Base-by-base conservation (phyloP, 37 sponge, comb jelly and placozoan species). In the Beroe forskalii region DNA sequence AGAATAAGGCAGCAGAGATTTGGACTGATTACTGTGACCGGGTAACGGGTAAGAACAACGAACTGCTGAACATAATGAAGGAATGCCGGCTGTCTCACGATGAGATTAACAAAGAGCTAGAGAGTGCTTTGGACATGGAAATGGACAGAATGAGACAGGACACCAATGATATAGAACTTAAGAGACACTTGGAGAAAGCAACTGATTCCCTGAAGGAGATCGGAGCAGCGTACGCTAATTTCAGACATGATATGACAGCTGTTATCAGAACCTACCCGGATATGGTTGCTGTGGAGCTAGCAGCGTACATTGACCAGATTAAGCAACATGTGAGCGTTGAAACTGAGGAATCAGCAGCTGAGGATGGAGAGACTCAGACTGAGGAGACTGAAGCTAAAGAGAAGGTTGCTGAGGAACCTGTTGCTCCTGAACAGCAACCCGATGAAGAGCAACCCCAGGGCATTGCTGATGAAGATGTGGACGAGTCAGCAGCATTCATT, bases 121-220 rank as follows among this genome's bases (percentile, higher is more conserved):
- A 80, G 86, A 80, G 86, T 38, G 43, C 86, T 80, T 24, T 80
- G 48, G 86, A 80, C 86, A 80, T 80, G 86, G 86, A 80, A 37
- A 80, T 80, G 86, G 86, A 80, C 55, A 80, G 20, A 24, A 80
- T 80, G 86, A 80, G 86, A 80, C 86, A 80, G 28, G 86, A 80
- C 86, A 80, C 86, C 1, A 80, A 80, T 24, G 86, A 80, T 41
- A 6, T 44, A 1, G 86, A 80, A 41, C 48, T 80, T 43, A 44
- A 41, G 55, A 80, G 40, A 80, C 44, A 80, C 42, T 48, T 80
- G 30, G 55, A 43, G 37, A 80, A 80, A 43, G 44, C 86, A 9
- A 44, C 55, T 14, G 86, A 80, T 6, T 22, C 55, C 42, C 31
- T 80, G 43, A 38, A 43, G 43, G 86, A 80, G 55, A 80, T 80